A percentile compares a stretch with the other conserved stretches of the same genome.
phyloP scores from a whole-genome alignment of 2,888 invertebrate genomes.

The Portevinia maculata region DNA sequence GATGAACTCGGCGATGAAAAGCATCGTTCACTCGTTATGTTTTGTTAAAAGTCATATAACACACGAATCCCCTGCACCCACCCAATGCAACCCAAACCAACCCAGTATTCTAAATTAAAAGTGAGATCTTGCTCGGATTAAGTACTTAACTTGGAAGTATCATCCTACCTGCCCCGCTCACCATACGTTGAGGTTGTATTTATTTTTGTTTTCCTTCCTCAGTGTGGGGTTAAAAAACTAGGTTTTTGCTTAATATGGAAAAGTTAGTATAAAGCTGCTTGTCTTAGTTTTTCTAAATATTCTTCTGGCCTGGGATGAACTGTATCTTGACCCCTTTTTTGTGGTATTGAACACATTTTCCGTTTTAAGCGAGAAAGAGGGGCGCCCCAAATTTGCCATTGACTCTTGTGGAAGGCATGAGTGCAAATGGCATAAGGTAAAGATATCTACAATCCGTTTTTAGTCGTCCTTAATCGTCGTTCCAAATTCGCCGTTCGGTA shows the following conservation, averaged over 20 bases:
- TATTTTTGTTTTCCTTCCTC: slow-evolving; percentile 8
- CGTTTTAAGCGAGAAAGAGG: background rate
- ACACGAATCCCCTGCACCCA: slow-evolving; percentile 20
- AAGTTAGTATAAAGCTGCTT: slow-evolving; percentile 66
- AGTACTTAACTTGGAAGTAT: slow-evolving; percentile 53
- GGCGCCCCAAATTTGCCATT: slow-evolving; percentile 27
- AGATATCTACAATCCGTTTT: slow-evolving; percentile 23
- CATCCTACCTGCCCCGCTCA: background rate
- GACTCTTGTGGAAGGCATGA: slow-evolving; percentile 26
- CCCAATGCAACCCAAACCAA: background rate
- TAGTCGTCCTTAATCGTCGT: slow-evolving; percentile 44
- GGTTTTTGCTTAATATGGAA: slow-evolving; percentile 58
- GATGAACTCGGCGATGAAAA: slow-evolving; percentile 55
- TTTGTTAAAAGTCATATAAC: slow-evolving; percentile 52
- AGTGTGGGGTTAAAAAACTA: slow-evolving; percentile 20
- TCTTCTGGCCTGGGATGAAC: slow-evolving; percentile 49
- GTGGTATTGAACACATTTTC: background rate
- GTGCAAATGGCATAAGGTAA: slow-evolving; percentile 43
- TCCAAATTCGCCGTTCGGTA: slow-evolving; percentile 43
- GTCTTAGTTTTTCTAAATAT: slow-evolving; percentile 45
- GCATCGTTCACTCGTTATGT: slow-evolving; percentile 25
- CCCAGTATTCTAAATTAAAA: slow-evolving; percentile 57
- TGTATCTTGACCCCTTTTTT: slow-evolving; percentile 70
- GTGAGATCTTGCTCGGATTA: slow-evolving; percentile 57
- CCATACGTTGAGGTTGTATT: slow-evolving; percentile 14